These are phyloP conservation scores for Sepiola atlantica DNA, from an alignment of 2,888 invertebrate genomes.

Conservation along the genomic window DNA sequence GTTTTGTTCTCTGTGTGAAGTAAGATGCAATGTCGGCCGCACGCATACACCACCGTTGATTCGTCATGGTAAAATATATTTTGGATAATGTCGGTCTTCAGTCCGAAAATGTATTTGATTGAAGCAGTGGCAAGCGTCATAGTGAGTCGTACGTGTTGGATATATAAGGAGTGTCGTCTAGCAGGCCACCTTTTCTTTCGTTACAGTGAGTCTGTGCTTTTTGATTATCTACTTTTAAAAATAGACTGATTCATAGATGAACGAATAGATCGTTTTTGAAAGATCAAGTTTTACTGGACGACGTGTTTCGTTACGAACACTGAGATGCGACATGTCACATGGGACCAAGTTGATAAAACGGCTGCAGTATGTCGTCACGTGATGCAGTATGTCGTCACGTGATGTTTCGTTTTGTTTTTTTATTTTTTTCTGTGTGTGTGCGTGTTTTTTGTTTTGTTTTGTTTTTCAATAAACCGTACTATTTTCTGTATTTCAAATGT, in stretches of 20 bases:
- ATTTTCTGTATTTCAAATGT: no score
- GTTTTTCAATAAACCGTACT: no score
- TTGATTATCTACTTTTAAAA: neutral
- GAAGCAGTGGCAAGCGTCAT: constrained; percentile 74
- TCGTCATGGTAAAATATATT: constrained; percentile 75
- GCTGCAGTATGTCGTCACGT: neutral
- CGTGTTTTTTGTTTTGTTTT: no score
- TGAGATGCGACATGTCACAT: neutral
- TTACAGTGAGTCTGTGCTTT: neutral
- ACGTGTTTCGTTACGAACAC: neutral
- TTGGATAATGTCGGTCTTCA: constrained; percentile 71
- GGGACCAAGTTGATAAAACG: neutral
- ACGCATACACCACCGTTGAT: constrained; percentile 75
- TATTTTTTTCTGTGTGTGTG: no score
- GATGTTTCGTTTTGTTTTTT: no score
- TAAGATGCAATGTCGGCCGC: constrained; percentile 75
- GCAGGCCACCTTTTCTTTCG: neutral
- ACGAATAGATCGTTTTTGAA: neutral
- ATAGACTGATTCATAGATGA: neutral
- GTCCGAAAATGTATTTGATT: constrained; percentile 74
- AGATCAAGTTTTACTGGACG: neutral
- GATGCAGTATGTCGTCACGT: no score
- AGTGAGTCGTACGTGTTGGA: neutral
- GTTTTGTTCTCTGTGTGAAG: constrained; percentile 76
- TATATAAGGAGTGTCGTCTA: neutral